phyloP scores from a whole-genome alignment of 2,113 vertebrate genomes.

The Prietella phreatophila region DNA sequence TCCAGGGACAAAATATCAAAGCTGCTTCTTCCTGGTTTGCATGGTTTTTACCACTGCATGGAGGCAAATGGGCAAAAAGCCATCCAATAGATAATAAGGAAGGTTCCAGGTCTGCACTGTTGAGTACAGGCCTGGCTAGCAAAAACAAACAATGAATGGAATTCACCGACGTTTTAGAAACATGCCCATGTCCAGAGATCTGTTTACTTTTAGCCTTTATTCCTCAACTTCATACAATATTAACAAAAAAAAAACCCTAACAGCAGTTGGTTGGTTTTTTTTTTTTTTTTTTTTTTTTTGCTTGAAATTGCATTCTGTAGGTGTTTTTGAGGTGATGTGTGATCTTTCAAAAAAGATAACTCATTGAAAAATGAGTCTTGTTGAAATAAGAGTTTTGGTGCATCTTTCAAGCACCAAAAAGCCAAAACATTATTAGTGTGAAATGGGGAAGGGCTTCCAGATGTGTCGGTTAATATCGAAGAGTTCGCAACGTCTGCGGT shows the following conservation, averaged over 20 bases:
- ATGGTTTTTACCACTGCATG: slow-evolving; percentile 14
- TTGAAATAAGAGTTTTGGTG: not conserved
- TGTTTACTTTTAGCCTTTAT: not conserved
- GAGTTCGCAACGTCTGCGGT: too few relatives aligned
- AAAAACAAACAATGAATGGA: slow-evolving; percentile 18
- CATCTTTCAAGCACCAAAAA: too few relatives aligned
- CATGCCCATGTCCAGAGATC: not conserved
- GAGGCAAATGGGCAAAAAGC: not conserved
- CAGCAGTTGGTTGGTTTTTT: not conserved
- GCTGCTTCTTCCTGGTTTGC: not conserved
- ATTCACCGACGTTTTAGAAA: not conserved
- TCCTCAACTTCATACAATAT: not conserved
- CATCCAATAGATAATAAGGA: not conserved
- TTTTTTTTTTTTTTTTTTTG: not conserved
- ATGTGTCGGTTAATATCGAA: too few relatives aligned
- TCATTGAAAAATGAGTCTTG: not conserved
- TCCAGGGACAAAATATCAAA: not conserved
- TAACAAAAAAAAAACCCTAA: not conserved
- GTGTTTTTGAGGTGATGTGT: not conserved
- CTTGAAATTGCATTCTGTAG: not conserved
- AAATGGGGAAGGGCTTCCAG: too few relatives aligned
- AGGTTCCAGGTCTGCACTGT: not conserved
- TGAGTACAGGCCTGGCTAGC: slow-evolving; percentile 19
- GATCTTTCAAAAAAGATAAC: not conserved
- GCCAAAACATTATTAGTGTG: too few relatives aligned